These are phyloP conservation scores for Rana temporaria DNA, from an alignment of 2,113 vertebrate genomes.

Conservation along the genomic window DNA sequence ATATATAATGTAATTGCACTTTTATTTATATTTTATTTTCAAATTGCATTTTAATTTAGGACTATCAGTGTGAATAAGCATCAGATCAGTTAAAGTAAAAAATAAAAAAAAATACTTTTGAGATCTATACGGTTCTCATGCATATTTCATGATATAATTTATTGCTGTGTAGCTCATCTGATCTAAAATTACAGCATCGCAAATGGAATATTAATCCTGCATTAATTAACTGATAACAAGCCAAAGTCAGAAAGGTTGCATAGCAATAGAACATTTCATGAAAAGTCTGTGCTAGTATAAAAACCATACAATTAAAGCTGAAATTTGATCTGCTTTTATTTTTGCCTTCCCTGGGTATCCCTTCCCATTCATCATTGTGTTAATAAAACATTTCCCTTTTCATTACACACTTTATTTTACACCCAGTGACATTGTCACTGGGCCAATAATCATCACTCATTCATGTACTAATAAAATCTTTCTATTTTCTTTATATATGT, in stretches of 20 bases:
- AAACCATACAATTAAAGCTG: slow-evolving; percentile 14
- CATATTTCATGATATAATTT: slow-evolving; percentile 47
- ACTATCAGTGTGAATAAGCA: no score
- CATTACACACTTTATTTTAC: no score
- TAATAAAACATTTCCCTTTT: no score
- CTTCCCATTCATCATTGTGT: no score
- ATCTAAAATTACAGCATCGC: slow-evolving; percentile 45
- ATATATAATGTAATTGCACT: neutral
- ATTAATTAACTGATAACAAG: slow-evolving; percentile 31
- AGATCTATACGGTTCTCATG: slow-evolving; percentile 24
- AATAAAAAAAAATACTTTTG: neutral
- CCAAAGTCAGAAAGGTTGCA: slow-evolving; percentile 49
- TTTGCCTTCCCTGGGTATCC: no score
- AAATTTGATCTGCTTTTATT: no score
- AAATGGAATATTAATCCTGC: slow-evolving; percentile 46
- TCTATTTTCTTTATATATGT: no score
- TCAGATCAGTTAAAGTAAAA: neutral
- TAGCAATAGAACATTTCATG: slow-evolving; percentile 3
- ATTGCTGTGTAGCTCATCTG: slow-evolving; percentile 36
- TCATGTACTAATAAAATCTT: no score
- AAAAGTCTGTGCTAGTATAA: neutral
- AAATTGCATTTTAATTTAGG: no score
- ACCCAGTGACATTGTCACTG: no score
- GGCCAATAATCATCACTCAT: no score
- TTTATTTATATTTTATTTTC: no score